Conservation (phyloP, 2,113 vertebrate genomes). For the Ranitomeya variabilis region DNA sequence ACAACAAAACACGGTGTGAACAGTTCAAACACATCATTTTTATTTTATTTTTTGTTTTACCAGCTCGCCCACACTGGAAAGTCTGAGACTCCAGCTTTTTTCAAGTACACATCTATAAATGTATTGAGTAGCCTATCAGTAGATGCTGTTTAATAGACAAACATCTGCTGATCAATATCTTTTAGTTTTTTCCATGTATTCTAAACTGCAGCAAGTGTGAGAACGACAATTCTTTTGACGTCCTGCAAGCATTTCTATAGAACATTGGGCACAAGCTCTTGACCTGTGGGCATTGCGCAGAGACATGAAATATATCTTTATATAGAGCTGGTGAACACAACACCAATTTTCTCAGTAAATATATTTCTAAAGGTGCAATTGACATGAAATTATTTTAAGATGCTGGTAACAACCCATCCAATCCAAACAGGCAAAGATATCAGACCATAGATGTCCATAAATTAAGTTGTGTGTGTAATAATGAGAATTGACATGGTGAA, state of each 20-base stretch:
- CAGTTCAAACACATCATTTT: conserved; percentile 63
- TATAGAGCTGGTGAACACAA: too few species aligned
- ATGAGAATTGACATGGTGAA: too few species aligned
- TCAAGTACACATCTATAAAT: conserved; percentile 9
- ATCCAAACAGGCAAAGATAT: too few species aligned
- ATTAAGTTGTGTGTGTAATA: too few species aligned
- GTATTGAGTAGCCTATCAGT: conserved; percentile 36
- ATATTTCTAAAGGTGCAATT: too few species aligned
- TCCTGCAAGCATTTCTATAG: not conserved
- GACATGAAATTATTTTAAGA: too few species aligned
- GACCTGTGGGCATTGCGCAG: not conserved
- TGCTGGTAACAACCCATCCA: too few species aligned
- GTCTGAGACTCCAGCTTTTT: conserved; percentile 78
- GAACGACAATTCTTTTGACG: not conserved
- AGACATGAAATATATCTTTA: not conserved
- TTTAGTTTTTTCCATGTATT: not conserved
- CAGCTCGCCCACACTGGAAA: conserved; percentile 92
- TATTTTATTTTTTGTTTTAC: conserved; percentile 67
- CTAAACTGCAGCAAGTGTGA: conserved; percentile 36
- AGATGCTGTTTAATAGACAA: conserved; percentile 16
- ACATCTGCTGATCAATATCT: conserved; percentile 38
- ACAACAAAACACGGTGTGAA: conserved; percentile 80
- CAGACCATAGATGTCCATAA: too few species aligned
- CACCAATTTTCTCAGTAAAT: too few species aligned
- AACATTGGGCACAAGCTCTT: not conserved